Evolutionary conservation across 1,140 invertebrate genomes (phyloP).

Genomic region (Zaprionus ornatus): DNA sequence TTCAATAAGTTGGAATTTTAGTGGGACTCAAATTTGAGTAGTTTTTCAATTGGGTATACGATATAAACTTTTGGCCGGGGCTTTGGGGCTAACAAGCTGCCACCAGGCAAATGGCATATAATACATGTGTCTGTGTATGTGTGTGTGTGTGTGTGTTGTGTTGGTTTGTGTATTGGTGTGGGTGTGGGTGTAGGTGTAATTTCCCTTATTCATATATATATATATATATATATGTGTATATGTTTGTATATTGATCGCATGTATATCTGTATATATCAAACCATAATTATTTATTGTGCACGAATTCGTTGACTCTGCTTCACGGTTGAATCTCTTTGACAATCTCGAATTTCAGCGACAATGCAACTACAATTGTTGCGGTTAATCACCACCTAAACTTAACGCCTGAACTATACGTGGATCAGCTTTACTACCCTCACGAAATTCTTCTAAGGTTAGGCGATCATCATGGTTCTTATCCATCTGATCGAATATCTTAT

Average conservation of each 20-base stretch:
- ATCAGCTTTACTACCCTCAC: conserved; percentile 96
- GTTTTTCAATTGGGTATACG: conserved; percentile 24
- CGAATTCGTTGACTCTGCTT: conserved; percentile 61
- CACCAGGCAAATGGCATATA: conserved; percentile 44
- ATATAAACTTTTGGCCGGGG: conserved; percentile 32
- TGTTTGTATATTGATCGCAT: conserved; percentile 11
- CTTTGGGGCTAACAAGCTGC: conserved; percentile 43
- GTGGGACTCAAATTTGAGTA: conserved; percentile 18
- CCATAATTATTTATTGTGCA: conserved; percentile 84
- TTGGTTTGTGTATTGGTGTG: conserved; percentile 1
- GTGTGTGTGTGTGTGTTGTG: conserved; percentile 7
- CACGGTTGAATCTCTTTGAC: conserved; percentile 36
- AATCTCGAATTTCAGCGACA: conserved; percentile 39
- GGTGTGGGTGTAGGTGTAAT: conserved; percentile 12
- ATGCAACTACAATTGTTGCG: conserved; percentile 35
- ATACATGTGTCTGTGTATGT: conserved; percentile 22
- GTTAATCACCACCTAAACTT: conserved; percentile 90
- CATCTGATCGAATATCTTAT: conserved; percentile 99
- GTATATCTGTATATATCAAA: conserved; percentile 24
- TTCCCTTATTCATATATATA: conserved; percentile 34
- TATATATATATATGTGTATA: conserved; percentile 12
- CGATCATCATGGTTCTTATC: conserved; percentile 98
- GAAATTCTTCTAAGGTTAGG: conserved; percentile 79
- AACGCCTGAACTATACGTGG: conserved; percentile 99
- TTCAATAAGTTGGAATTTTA: conserved; percentile 64